A percentile compares a stretch with the other conserved stretches of the same genome.
Evolutionary conservation across 2,113 vertebrate species (phyloP).

Genomic region (Charina bottae): DNA sequence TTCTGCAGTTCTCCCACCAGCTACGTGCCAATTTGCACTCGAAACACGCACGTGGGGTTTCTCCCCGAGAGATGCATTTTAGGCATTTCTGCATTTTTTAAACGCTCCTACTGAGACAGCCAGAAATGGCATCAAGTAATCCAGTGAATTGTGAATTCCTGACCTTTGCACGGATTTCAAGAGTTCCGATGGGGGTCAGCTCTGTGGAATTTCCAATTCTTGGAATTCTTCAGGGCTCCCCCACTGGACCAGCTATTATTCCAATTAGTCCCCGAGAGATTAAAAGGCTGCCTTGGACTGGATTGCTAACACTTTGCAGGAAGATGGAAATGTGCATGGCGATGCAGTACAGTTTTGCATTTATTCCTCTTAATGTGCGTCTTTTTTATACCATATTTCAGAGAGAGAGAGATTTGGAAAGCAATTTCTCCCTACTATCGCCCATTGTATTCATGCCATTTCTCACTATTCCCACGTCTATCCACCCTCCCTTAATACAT

Average conservation of each 20-base stretch:
- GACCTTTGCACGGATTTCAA: background rate
- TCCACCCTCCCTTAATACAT: too few species aligned
- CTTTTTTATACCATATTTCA: background rate
- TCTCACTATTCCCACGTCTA: too few species aligned
- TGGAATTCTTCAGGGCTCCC: background rate
- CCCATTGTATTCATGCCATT: too few species aligned
- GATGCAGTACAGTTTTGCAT: background rate
- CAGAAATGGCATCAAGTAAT: background rate
- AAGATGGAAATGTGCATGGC: background rate
- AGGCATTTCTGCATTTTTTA: background rate
- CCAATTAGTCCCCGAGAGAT: background rate
- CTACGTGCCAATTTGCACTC: background rate
- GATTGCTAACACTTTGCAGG: fast-evolving
- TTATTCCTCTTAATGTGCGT: background rate
- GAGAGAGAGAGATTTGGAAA: background rate
- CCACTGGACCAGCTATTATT: background rate
- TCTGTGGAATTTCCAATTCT: background rate
- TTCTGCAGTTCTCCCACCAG: background rate
- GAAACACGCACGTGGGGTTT: background rate
- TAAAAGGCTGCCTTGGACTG: background rate
- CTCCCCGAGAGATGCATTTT: background rate
- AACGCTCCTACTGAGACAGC: background rate
- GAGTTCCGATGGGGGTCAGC: background rate
- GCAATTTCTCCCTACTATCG: too few species aligned
- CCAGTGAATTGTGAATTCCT: background rate